Conservation (phyloP, 1,140 invertebrate genomes). For the Episyrphus balteatus region DNA sequence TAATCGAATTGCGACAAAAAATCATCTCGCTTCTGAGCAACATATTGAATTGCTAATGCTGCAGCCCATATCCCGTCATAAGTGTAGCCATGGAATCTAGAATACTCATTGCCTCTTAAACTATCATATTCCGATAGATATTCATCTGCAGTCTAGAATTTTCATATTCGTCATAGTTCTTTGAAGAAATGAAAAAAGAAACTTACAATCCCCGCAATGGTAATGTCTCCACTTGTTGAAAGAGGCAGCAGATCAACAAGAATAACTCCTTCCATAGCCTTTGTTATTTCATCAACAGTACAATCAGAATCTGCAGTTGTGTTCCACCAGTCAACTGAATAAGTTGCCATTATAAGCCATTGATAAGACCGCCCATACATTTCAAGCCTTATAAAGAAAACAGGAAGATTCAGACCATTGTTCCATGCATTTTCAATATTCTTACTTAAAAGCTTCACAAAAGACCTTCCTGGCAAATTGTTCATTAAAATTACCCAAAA, state of each 20-base stretch:
- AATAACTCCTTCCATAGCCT: constrained; percentile 82
- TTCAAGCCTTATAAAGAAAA: constrained; percentile 45
- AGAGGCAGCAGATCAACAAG: constrained; percentile 55
- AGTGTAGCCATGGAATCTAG: constrained; percentile 91
- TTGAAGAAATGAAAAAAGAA: too few species aligned
- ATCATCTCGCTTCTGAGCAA: constrained; percentile 62
- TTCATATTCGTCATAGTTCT: too few species aligned
- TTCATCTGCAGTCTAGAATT: constrained; percentile 70
- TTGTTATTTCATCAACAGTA: constrained; percentile 59
- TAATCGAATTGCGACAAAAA: constrained; percentile 60
- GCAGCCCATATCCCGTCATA: constrained; percentile 97
- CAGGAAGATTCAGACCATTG: background rate
- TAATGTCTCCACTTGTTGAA: constrained; percentile 56
- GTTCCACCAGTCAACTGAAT: constrained; percentile 68
- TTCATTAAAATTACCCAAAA: constrained; percentile 94
- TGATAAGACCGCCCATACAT: constrained; percentile 89
- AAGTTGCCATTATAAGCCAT: constrained; percentile 92
- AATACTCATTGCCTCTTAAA: constrained; percentile 68
- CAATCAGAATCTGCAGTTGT: constrained; percentile 50
- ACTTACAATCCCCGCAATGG: constrained; percentile 84
- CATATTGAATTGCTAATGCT: constrained; percentile 79
- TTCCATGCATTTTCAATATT: background rate
- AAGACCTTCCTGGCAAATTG: constrained; percentile 87
- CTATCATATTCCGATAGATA: constrained; percentile 77
- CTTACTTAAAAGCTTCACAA: constrained; percentile 76